These are phyloP conservation scores for Caenorhabditis imperialis DNA, from an alignment of 2,888 invertebrate species.

Conservation along the genomic window DNA sequence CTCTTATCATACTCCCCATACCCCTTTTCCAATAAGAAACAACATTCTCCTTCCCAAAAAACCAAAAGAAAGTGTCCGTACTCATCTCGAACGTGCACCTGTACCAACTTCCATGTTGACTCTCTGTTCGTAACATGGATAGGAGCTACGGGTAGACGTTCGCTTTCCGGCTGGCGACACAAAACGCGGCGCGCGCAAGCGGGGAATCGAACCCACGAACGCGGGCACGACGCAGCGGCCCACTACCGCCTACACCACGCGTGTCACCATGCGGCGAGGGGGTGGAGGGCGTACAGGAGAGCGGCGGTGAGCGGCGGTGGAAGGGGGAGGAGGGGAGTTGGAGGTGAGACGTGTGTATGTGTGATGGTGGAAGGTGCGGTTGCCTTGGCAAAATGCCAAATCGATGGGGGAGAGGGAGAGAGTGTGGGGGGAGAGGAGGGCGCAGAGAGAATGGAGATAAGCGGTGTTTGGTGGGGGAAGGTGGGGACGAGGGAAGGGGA, in stretches of 20 bases:
- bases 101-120: constrained; percentile 54
- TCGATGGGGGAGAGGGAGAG: no score
- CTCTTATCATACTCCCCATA: no score
- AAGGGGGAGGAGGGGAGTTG: background rate
- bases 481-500: constrained; percentile 1
- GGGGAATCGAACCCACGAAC: no score
- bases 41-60: background rate
- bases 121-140: constrained; percentile 40
- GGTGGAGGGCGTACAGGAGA: no score
- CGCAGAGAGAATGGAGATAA: no score
- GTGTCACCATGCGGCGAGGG: background rate
- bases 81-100: constrained; percentile 31
- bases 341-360: no score
- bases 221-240: no score
- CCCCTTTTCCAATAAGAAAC: no score
- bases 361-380: no score
- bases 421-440: no score
- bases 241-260: no score
- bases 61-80: constrained; percentile 2
- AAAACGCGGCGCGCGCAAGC: constrained; percentile 25
- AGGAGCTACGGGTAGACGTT: constrained; percentile 59
- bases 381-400: no score
- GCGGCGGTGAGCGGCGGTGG: constrained; percentile 1
- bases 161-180: constrained; percentile 7
- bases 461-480: background rate